Conservation (phyloP, 2,888 invertebrate species). For the Sylvicola fuscatus region DNA sequence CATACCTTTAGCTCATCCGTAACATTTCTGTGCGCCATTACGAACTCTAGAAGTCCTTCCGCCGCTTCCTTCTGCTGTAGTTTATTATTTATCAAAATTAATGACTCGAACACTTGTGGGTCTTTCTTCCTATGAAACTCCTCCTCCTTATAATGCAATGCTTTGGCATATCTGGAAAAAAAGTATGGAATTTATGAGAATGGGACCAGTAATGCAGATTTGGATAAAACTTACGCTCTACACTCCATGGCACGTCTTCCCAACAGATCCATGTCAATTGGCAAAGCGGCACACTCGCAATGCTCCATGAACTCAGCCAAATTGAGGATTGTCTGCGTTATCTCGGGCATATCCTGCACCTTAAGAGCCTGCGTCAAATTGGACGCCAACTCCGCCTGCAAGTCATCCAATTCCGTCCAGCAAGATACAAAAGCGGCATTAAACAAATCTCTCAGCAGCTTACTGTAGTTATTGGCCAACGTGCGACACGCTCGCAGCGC, state of each 20-base stretch:
- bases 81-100: conserved; percentile 95
- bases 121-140: conserved; percentile 73
- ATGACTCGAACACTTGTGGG: conserved; percentile 74
- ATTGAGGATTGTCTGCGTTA: conserved; percentile 90
- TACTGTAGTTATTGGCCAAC: conserved; percentile 84
- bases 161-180: conserved; percentile 28
- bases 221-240: conserved; percentile 37
- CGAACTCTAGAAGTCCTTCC: conserved; percentile 75
- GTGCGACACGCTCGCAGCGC: conserved; percentile 84
- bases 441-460: conserved; percentile 87
- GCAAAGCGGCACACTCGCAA: conserved; percentile 51
- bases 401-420: conserved; percentile 77
- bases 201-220: neutral
- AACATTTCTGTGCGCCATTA: conserved; percentile 58
- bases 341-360: conserved; percentile 85
- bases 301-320: conserved; percentile 99
- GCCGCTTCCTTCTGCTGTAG: conserved; percentile 97
- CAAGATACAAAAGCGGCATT: conserved; percentile 98
- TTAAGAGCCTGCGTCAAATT: conserved; percentile 77
- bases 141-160: conserved; percentile 57
- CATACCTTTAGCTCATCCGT: conserved; percentile 30
- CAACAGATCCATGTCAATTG: conserved; percentile 67
- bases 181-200: neutral
- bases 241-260: conserved; percentile 92
- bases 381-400: conserved; percentile 66